Evolutionary conservation across 2,113 vertebrate species (phyloP), one percentile per base, ranked within the genome.

Genomic region (Amblyornis subalaris): DNA sequence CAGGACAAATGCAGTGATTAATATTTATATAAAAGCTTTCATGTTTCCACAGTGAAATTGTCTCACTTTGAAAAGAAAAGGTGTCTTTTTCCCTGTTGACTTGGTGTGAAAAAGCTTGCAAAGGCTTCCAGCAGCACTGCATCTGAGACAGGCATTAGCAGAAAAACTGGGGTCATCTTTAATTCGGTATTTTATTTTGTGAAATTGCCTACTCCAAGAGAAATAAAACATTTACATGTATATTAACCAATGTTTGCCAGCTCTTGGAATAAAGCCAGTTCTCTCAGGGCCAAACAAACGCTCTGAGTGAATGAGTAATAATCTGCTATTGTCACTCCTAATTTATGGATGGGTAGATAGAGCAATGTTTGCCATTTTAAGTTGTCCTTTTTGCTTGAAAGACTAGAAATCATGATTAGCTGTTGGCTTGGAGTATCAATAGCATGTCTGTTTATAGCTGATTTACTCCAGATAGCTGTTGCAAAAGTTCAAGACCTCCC

Each of bases 201-300:
- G 92, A 94, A 91, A 90, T 97, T 90, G 95, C 79, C 90, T 94
- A 53, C 69, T 93, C 61, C 14, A 69, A 92, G 95, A 96, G 90
- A 97, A 94, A 84, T 91, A 93, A 96, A 90, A 89, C 89, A 93
- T 97, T 97, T 97, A 91, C 96, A 57, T 96, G 94, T 92, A 90
- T 96, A 91, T 96, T 96, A 96, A 95, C 94, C 87, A 88, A 5
- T 91, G 90, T 87, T 96, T 91, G 82, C 94, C 82, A 90, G 94
- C 90, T 95, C 82, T 90, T 97, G 96, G 91, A 91, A 12, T 44
- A 76, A 82, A 78, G 89, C 92, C 51, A 67, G 66, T 92, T 92
- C 84, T 92, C 84, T 93, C 75, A 58, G 91, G 95, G 90, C 95
- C 89, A 78, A 93, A 82, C 86, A 89, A 93, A 86, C 0, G 48